A percentile compares a stretch with the other conserved stretches of the same genome.
These are phyloP conservation scores for Fragum sueziense DNA, from an alignment of 2,888 invertebrate genomes.

Conservation along the genomic window DNA sequence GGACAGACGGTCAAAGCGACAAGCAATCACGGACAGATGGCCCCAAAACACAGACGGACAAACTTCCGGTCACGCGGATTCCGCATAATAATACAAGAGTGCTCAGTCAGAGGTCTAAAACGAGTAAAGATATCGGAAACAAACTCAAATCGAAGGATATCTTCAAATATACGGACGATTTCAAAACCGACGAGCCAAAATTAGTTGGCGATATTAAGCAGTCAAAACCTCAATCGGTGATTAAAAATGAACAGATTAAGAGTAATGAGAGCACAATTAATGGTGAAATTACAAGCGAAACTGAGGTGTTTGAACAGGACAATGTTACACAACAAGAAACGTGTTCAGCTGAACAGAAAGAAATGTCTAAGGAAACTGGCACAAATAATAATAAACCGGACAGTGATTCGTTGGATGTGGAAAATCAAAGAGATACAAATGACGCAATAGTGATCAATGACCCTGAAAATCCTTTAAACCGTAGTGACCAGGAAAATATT, in stretches of 20 bases:
- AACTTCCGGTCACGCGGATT: not conserved
- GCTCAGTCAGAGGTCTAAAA: not conserved
- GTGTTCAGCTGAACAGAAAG: no score
- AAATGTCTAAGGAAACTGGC: no score
- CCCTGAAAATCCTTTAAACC: not conserved
- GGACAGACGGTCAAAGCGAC: not conserved
- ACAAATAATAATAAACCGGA: no score
- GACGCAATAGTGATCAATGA: not conserved
- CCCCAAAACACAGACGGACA: not conserved
- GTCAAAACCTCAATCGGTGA: not conserved
- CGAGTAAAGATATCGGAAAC: not conserved
- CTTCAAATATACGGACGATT: conserved; percentile 1
- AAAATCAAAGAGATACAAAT: no score
- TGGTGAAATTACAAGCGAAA: not conserved
- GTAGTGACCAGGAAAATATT: conserved; percentile 15
- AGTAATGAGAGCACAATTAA: not conserved
- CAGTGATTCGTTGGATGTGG: no score
- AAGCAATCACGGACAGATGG: not conserved
- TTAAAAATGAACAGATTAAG: not conserved
- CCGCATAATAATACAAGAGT: not conserved
- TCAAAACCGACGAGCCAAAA: not conserved
- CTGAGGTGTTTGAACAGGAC: no score
- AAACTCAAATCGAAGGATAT: conserved; percentile 16
- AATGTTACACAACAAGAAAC: no score
- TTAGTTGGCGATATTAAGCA: not conserved